Percentiles rank a stretch among this genome's conserved stretches.
Conservation (phyloP, 2,888 invertebrate species). For the Archips xylosteana region DNA sequence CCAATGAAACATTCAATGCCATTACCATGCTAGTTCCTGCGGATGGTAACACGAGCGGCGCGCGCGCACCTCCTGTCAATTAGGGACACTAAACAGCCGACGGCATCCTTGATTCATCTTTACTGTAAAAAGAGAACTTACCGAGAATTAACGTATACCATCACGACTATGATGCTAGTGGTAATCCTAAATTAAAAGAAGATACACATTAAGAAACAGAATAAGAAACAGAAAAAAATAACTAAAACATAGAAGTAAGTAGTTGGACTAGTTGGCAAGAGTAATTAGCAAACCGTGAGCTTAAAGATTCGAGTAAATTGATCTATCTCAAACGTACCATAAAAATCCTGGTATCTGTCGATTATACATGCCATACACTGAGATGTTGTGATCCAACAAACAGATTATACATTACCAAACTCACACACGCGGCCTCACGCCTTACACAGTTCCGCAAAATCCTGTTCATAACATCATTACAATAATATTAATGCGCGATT, state of each 20-base stretch:
- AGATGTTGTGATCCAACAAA: not conserved
- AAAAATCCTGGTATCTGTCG: too few species aligned
- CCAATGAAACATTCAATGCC: conserved; percentile 18
- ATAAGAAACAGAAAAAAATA: too few species aligned
- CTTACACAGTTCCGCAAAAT: not conserved
- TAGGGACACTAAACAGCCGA: conserved; percentile 12
- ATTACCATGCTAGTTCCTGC: conserved; percentile 13
- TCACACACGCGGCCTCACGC: not conserved
- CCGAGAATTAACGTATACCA: not conserved
- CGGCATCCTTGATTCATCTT: conserved; percentile 11
- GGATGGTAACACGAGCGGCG: conserved; percentile 22
- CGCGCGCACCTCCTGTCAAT: conserved; percentile 22
- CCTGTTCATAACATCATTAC: not conserved
- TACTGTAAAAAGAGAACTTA: not conserved
- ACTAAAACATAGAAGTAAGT: too few species aligned
- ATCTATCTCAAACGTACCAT: too few species aligned
- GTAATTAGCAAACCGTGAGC: too few species aligned
- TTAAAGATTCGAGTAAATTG: too few species aligned
- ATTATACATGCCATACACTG: too few species aligned
- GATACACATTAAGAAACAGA: too few species aligned
- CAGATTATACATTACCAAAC: not conserved
- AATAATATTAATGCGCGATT: conserved; percentile 13
- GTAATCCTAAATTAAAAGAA: too few species aligned
- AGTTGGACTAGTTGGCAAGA: too few species aligned
- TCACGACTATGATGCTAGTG: too few species aligned